A percentile compares a stretch with the other conserved stretches of the same genome.
Evolutionary conservation across 2,113 vertebrate species (phyloP).

Genomic region (Heliornis fulica): DNA sequence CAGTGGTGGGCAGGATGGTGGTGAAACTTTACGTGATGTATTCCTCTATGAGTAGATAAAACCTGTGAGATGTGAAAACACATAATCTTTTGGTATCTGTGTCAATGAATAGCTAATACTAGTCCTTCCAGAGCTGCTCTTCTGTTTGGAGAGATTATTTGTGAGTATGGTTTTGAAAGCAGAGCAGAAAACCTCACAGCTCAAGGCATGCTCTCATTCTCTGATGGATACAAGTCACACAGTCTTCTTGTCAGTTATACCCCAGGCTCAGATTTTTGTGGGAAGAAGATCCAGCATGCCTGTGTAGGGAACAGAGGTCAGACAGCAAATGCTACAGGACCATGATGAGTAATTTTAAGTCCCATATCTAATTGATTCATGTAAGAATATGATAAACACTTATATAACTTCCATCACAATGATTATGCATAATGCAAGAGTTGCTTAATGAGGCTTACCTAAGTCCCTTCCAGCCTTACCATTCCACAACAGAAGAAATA

Average conservation of each 20-base stretch:
- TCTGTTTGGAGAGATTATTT: background rate
- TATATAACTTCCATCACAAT: conserved; percentile 18
- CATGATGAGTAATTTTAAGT: conserved; percentile 16
- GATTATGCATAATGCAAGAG: conserved; percentile 43
- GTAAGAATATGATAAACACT: conserved; percentile 27
- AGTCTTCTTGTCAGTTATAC: background rate
- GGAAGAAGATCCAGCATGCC: background rate
- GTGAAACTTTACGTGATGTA: background rate
- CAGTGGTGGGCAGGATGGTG: background rate
- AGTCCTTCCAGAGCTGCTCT: background rate
- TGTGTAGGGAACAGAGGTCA: background rate
- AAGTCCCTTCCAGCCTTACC: conserved; percentile 38
- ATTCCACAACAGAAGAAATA: conserved; percentile 47
- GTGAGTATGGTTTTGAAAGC: background rate
- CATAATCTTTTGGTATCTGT: background rate
- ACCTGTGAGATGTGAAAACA: background rate
- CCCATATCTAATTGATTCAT: conserved; percentile 7
- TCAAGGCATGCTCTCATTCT: background rate
- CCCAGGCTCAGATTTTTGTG: background rate
- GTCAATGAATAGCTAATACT: background rate
- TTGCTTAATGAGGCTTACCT: conserved; percentile 60
- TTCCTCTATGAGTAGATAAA: background rate
- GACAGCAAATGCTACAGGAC: background rate
- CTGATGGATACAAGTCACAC: background rate
- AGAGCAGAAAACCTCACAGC: background rate